Base-by-base conservation (phyloP, 2,888 invertebrate species). In the Caenorhabditis panamensis region DNA sequence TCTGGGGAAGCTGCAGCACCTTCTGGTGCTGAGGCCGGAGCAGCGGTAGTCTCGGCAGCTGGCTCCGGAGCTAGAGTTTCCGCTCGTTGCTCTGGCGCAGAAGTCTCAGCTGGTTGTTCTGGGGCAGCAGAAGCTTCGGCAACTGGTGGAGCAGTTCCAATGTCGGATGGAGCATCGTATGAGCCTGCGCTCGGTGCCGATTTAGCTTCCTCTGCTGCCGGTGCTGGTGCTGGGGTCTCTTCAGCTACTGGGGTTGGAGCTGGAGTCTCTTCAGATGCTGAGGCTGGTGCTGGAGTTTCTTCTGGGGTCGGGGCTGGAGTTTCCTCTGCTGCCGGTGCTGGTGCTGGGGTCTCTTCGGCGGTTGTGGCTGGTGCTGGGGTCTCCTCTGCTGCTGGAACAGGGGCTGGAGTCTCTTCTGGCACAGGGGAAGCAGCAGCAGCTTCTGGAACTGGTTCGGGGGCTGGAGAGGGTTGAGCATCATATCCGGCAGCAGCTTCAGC, bases 301-400 rank as follows among this genome's bases (percentile, higher is more conserved):
- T 59, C 68, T 31, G 76, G 53, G 22, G 56, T 71, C 26, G 72
- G 54, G 44, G 71, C 72, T 53, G 64, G 62, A 28, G 75, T 44
- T 11, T 66, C 64, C n/a, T 64, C 67, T 16, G 51, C 59, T 11
- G 36, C 51, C 53, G 69, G 61, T 18, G 54, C 68, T 44, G 62
- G 31, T n/a, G 67, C 66, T 58, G 73, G 61, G 44, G 69, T 41
- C 24, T 37, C 71, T 41, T 31, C 20, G 11, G 68, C 66, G 16
- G n/a, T n/a, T 20, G 69, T 61, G 36, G 2, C 41, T 41, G 41
- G 41, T 11, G 41, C 68, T 9, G 68, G 28, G 16, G 62, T 4
- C 6, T 26, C 58, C 36, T 58, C 73, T 1, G 61, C 37, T 0
- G 47, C 68, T 56, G 63, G 36, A 26, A 62, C 67, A 53, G 75